A percentile compares a stretch with the other conserved stretches of the same genome.
phyloP scores from a whole-genome alignment of 53 echinoderm and acorn worm species.

The Arbacia lixula region DNA sequence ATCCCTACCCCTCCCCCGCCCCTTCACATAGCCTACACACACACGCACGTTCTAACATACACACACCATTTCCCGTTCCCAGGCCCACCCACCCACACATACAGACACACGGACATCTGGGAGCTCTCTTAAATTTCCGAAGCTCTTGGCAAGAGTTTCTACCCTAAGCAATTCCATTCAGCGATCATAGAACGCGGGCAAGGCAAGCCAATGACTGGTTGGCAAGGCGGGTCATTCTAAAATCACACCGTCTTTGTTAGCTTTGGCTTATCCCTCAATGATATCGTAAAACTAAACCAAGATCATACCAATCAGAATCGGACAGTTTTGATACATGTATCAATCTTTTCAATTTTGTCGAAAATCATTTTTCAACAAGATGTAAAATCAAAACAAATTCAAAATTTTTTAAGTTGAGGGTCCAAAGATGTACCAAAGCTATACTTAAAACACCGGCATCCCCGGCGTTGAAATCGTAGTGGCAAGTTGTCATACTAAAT shows the following conservation, averaged over 20 bases:
- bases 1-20: no score
- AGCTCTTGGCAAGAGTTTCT: slow-evolving; percentile 9
- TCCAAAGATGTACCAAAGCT: no score
- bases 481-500: no score
- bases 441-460: no score
- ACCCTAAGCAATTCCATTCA: slow-evolving; percentile 21
- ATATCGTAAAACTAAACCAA: background rate
- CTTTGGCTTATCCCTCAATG: background rate
- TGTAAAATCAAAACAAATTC: no score
- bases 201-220: slow-evolving; percentile 7
- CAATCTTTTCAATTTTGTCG: background rate
- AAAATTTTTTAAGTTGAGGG: no score
- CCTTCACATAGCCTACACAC: no score
- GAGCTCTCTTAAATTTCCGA: background rate
- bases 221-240: background rate
- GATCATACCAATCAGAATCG: no score
- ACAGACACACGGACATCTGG: background rate
- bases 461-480: no score
- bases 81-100: background rate
- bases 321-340: background rate
- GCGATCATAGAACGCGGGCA: no score
- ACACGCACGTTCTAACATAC: no score
- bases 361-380: no score
- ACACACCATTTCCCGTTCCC: background rate
- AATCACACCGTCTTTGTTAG: background rate